Percentiles rank a stretch among this genome's conserved stretches.
These are phyloP conservation scores for Hetaerina titia DNA, from an alignment of 2,888 invertebrate genomes.

Conservation along the genomic window DNA sequence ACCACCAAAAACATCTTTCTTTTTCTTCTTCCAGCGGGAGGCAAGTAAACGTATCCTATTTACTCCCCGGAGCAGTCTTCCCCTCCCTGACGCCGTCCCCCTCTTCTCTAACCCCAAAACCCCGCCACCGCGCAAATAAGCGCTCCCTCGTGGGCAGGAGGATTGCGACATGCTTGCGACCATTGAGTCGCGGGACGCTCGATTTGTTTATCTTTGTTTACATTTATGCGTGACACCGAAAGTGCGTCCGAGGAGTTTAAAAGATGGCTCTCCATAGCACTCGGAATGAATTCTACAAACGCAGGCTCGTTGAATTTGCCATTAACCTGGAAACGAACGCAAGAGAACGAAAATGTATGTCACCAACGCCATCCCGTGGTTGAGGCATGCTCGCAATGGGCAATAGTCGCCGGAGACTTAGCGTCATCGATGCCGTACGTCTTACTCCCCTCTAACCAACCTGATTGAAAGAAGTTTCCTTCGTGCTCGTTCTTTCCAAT, in stretches of 20 bases:
- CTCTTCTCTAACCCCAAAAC: neutral
- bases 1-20: neutral
- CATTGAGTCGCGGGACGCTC: neutral
- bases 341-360: neutral
- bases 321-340: neutral
- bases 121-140: neutral
- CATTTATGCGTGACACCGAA: neutral
- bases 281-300: neutral
- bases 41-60: neutral
- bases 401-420: neutral
- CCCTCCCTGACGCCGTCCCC: neutral
- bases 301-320: neutral
- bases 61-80: neutral
- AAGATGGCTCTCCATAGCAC: neutral
- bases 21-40: neutral
- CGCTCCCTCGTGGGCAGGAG: neutral
- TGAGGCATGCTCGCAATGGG: neutral
- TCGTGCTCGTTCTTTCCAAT: too few relatives aligned
- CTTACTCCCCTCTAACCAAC: neutral
- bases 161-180: neutral
- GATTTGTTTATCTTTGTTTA: neutral
- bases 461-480: neutral
- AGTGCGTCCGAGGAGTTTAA: neutral
- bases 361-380: neutral
- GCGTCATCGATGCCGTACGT: neutral